Percentiles rank a stretch among this genome's conserved stretches.
phyloP scores from a whole-genome alignment of 2,797 vertebrate genomes.

The Perodicticus potto region DNA sequence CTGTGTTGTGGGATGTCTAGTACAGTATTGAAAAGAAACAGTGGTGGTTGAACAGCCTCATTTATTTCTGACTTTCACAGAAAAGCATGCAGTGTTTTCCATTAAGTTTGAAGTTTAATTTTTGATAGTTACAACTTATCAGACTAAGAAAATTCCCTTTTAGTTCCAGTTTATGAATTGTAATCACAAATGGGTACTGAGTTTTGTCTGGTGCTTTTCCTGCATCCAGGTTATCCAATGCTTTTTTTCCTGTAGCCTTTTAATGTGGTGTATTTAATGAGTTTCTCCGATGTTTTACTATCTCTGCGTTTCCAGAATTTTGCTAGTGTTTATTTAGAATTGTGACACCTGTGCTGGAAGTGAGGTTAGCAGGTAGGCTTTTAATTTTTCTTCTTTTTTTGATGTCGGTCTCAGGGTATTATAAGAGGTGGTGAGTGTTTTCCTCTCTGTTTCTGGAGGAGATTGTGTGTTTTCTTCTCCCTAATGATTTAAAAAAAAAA shows the following conservation, averaged over 20 bases:
- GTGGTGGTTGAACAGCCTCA: neutral
- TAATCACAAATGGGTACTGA: neutral
- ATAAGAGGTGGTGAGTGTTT: conserved; percentile 37
- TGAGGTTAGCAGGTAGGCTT: conserved; percentile 57
- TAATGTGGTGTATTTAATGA: neutral
- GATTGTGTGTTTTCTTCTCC: conserved; percentile 3
- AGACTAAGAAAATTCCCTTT: neutral
- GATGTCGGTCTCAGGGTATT: neutral
- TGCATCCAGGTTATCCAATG: neutral
- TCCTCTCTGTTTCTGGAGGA: conserved; percentile 48
- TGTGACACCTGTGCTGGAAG: neutral
- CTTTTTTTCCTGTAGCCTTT: neutral
- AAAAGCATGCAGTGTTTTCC: neutral
- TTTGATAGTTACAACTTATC: neutral
- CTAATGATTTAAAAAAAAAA: conserved; percentile 1
- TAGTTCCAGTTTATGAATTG: neutral
- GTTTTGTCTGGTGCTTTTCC: neutral
- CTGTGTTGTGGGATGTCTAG: neutral
- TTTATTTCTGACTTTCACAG: conserved; percentile 40
- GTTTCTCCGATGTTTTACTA: conserved; percentile 24
- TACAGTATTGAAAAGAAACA: neutral
- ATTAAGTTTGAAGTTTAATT: neutral
- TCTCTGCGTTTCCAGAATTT: neutral
- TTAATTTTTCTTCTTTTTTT: conserved; percentile 51
- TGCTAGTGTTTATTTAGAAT: conserved; percentile 36